Percentiles rank a stretch among this genome's conserved stretches.
Conservation (phyloP, 2,888 invertebrate species). For the Drepana falcataria region DNA sequence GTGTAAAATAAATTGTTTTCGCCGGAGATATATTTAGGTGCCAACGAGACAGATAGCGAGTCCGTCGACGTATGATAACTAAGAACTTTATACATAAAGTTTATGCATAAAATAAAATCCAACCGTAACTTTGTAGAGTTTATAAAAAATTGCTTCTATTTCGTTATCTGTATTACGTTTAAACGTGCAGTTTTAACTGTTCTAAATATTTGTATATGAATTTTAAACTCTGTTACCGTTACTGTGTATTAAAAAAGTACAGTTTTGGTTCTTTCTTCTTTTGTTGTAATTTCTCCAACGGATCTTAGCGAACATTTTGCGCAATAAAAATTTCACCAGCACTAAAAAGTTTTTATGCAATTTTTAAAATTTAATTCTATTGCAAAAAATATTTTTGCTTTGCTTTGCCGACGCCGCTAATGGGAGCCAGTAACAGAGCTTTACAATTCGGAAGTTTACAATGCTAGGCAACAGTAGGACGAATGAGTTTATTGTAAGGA, state of each 20-base stretch:
- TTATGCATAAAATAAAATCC: too few species aligned
- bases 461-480: slow-evolving; percentile 65
- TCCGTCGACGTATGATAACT: too few species aligned
- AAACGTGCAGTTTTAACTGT: too few species aligned
- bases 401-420: slow-evolving; percentile 54
- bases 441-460: slow-evolving; percentile 71
- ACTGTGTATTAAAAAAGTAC: not conserved
- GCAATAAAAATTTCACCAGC: slow-evolving; percentile 53
- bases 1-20: too few species aligned
- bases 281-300: slow-evolving; percentile 41
- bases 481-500: slow-evolving; percentile 64
- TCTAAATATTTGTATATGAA: too few species aligned
- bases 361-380: slow-evolving; percentile 31
- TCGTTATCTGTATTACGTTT: too few species aligned
- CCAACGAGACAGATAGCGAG: too few species aligned
- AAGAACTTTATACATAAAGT: too few species aligned
- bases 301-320: slow-evolving; percentile 30
- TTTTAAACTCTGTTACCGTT: not conserved
- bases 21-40: too few species aligned
- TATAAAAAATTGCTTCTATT: too few species aligned
- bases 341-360: slow-evolving; percentile 46
- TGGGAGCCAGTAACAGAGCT: slow-evolving; percentile 41
- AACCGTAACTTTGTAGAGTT: too few species aligned
- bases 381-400: slow-evolving; percentile 26
- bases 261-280: slow-evolving; percentile 8